Evolutionary conservation across 2,888 invertebrate species (phyloP).

Genomic region (Latrodectus elegans): DNA sequence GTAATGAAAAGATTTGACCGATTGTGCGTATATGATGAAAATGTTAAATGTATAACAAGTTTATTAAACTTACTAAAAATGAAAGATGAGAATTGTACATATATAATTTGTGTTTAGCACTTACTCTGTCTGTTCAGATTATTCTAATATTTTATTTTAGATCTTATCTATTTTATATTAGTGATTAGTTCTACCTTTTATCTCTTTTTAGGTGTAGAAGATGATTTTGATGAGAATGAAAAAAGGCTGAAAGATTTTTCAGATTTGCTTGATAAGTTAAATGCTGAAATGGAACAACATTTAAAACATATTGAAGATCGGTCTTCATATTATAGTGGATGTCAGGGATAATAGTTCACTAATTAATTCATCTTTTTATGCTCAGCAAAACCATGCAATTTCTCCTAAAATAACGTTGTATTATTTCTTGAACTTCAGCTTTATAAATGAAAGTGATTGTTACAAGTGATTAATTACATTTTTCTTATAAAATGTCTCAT

Average conservation of each 20-base stretch:
- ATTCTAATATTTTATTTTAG: too few species aligned
- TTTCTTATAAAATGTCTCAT: conserved; percentile 10
- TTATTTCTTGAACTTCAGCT: conserved; percentile 9
- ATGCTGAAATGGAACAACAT: conserved; percentile 80
- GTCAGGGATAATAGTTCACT: conserved; percentile 66
- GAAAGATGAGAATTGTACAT: too few species aligned
- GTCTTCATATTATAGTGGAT: conserved; percentile 80
- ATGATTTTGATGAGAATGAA: conserved; percentile 82
- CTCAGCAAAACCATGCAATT: background rate
- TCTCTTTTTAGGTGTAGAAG: conserved; percentile 79
- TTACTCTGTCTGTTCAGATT: too few species aligned
- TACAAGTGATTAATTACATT: conserved; percentile 25
- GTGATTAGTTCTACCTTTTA: too few species aligned
- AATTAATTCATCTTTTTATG: background rate
- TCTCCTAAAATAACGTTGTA: background rate
- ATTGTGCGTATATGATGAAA: too few species aligned
- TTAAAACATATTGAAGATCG: conserved; percentile 80
- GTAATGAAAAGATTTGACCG: too few species aligned
- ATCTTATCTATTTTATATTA: too few species aligned
- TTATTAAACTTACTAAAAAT: too few species aligned
- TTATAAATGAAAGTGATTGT: conserved; percentile 21
- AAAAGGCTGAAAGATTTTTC: conserved; percentile 80
- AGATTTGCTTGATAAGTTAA: conserved; percentile 80
- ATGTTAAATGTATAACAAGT: too few species aligned
- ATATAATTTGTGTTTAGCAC: too few species aligned